phyloP scores from a whole-genome alignment of 2,797 vertebrate genomes.

The Valencia hispanica region DNA sequence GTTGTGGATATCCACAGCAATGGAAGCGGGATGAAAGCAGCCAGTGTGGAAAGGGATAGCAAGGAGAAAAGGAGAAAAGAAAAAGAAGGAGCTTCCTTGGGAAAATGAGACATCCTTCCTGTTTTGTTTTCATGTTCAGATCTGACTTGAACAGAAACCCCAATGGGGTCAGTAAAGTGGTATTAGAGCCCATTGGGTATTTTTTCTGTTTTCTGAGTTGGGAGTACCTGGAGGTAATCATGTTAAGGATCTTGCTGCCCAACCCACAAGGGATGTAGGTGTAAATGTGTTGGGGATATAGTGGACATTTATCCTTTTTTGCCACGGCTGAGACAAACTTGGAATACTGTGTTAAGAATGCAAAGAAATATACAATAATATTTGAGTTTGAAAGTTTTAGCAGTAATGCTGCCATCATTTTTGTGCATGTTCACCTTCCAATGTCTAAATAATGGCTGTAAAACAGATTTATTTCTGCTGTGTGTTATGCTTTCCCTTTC shows the following conservation, averaged over 20 bases:
- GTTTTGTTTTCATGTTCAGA: constrained; percentile 55
- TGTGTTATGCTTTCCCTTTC: neutral
- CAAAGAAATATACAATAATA: constrained; percentile 4
- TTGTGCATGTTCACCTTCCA: constrained; percentile 18
- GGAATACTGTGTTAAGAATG: constrained; percentile 22
- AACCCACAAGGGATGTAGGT: constrained; percentile 17
- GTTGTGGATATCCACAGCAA: constrained; percentile 51
- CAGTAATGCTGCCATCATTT: neutral
- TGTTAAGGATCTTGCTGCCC: constrained; percentile 43
- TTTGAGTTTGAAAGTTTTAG: neutral
- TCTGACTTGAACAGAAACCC: constrained; percentile 58
- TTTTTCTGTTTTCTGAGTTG: constrained; percentile 36
- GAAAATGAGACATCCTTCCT: constrained; percentile 54
- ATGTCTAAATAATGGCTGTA: neutral
- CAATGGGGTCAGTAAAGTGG: constrained; percentile 65
- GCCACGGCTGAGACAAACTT: constrained; percentile 16
- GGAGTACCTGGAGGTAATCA: constrained; percentile 43
- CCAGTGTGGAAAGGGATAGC: constrained; percentile 53
- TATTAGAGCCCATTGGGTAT: constrained; percentile 55
- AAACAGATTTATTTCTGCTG: constrained; percentile 22
- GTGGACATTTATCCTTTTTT: constrained; percentile 17
- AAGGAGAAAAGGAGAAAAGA: constrained; percentile 33
- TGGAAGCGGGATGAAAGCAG: constrained; percentile 58
- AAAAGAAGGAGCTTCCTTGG: constrained; percentile 22
- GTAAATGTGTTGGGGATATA: constrained; percentile 24